Percentiles rank a stretch among this genome's conserved stretches.
phyloP scores from a whole-genome alignment of 2,888 invertebrate species.

The Notodonta dromedarius region DNA sequence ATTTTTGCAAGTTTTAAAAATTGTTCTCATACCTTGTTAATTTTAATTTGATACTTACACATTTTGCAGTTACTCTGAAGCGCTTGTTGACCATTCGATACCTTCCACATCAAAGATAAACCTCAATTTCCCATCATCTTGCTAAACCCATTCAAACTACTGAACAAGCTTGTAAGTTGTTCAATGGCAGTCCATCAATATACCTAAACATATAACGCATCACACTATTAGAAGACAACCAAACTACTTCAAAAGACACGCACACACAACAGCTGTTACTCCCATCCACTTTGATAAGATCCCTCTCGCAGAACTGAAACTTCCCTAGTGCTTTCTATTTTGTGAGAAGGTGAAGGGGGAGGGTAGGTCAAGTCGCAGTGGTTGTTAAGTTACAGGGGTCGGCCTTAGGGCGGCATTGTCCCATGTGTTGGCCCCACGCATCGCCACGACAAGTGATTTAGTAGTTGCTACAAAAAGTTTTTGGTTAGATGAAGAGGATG shows the following conservation, averaged over 20 bases:
- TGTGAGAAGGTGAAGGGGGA: conserved; percentile 22
- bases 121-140: not conserved
- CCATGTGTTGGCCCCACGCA: conserved; percentile 81
- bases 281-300: conserved; percentile 43
- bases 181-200: conserved; percentile 18
- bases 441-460: conserved; percentile 73
- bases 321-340: conserved; percentile 23
- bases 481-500: conserved; percentile 18
- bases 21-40: not conserved
- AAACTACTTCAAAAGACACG: conserved; percentile 68
- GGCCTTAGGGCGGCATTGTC: conserved; percentile 59
- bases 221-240: conserved; percentile 61
- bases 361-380: conserved; percentile 38
- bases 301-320: conserved; percentile 24
- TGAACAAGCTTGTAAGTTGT: not conserved
- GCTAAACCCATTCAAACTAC: not conserved
- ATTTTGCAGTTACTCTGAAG: not conserved
- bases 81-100: not conserved
- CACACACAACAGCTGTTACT: conserved; percentile 66
- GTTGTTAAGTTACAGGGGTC: conserved; percentile 50
- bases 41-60: too few relatives aligned
- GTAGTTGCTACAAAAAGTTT: conserved; percentile 63
- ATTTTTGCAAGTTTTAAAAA: not conserved
- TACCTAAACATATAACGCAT: conserved; percentile 32
- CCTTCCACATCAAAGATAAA: not conserved